phyloP scores from a whole-genome alignment of 2,797 vertebrate genomes.

The Molossus alvarezi region DNA sequence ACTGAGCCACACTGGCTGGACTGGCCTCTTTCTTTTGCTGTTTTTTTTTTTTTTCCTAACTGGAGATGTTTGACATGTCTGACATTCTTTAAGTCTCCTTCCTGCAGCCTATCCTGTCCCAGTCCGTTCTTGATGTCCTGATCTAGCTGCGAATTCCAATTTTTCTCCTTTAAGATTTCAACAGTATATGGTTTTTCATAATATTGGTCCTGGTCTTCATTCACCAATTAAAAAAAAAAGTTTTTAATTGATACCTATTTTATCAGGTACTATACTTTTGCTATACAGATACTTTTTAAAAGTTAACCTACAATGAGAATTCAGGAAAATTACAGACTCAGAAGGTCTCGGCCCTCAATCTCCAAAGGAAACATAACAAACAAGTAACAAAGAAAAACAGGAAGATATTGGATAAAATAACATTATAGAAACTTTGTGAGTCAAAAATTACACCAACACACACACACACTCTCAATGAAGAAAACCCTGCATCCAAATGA shows the following conservation, averaged over 20 bases:
- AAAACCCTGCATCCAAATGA: neutral
- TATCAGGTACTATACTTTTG: neutral
- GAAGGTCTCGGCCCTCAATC: neutral
- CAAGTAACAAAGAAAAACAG: neutral
- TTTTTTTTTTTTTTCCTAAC: neutral
- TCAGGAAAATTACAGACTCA: neutral
- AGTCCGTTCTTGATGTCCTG: neutral
- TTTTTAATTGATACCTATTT: neutral
- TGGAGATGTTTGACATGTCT: neutral
- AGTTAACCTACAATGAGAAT: neutral
- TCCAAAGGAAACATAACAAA: neutral
- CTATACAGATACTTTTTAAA: neutral
- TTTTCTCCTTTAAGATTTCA: neutral
- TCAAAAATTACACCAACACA: neutral
- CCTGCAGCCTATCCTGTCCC: neutral
- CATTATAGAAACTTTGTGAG: neutral
- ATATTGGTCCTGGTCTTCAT: neutral
- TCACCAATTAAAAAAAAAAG: neutral
- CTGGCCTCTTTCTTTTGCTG: neutral
- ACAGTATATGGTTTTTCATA: too few species aligned
- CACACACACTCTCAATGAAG: neutral
- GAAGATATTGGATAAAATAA: neutral
- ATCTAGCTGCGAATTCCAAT: neutral
- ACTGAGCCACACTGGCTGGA: too few species aligned
- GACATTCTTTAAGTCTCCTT: neutral